phyloP scores from a whole-genome alignment of 2,888 invertebrate species.

The Leptopilina drosophilae region DNA sequence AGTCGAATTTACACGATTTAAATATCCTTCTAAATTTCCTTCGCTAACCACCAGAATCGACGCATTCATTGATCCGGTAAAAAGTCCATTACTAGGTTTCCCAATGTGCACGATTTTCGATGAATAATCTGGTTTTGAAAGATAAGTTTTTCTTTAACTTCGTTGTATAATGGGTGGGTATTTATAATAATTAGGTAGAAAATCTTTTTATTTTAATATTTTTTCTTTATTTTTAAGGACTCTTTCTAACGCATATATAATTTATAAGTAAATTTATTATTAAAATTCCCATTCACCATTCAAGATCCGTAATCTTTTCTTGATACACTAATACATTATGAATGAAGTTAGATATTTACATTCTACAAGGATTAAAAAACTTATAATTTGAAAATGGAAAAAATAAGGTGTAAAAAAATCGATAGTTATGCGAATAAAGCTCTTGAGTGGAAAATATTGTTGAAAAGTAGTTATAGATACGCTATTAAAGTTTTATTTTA shows the following conservation, averaged over 20 bases:
- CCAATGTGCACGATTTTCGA: conserved; percentile 70
- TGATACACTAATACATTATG: conserved; percentile 31
- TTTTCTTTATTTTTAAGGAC: too few species aligned
- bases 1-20: conserved; percentile 62
- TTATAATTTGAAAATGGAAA: conserved; percentile 28
- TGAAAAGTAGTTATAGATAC: too few species aligned
- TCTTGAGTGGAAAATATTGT: too few species aligned
- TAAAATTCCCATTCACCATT: not conserved
- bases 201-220: too few species aligned
- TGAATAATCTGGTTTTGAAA: conserved; percentile 60
- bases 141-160: conserved; percentile 19
- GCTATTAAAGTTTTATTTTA: too few species aligned
- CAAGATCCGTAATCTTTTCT: conserved; percentile 26
- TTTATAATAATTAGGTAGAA: not conserved
- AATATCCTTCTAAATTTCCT: conserved; percentile 64
- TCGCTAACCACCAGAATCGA: conserved; percentile 69
- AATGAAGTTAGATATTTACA: conserved; percentile 25
- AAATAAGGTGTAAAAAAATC: conserved; percentile 2
- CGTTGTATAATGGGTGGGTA: not conserved
- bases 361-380: conserved; percentile 32
- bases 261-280: too few species aligned
- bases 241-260: too few species aligned
- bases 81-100: conserved; percentile 64
- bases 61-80: conserved; percentile 62
- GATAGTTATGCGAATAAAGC: not conserved